These are phyloP conservation scores for Caligus rogercresseyi DNA, from an alignment of 1,140 invertebrate genomes.

Conservation along the genomic window DNA sequence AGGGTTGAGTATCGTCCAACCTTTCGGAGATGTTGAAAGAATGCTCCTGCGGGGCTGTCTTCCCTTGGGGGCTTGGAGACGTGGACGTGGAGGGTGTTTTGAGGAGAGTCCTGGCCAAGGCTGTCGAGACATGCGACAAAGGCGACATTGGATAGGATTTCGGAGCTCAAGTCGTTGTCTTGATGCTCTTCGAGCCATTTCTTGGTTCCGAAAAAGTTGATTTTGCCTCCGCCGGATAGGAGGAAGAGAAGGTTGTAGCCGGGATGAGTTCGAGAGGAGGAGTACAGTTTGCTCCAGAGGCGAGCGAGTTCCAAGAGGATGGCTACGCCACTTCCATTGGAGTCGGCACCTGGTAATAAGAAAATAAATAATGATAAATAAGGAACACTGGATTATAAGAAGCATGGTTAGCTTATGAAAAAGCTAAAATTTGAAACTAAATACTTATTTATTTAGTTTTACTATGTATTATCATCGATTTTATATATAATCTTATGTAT, in stretches of 20 bases:
- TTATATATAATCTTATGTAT: too few relatives aligned
- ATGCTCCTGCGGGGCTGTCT: conserved; percentile 47
- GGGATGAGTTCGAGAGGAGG: conserved; percentile 53
- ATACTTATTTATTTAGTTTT: too few relatives aligned
- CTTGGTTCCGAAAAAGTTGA: conserved; percentile 88
- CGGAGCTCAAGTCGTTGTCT: conserved; percentile 1
- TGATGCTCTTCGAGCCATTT: conserved; percentile 63
- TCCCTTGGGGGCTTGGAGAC: conserved; percentile 90
- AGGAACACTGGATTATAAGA: too few relatives aligned
- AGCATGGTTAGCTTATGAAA: too few relatives aligned
- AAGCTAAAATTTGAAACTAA: too few relatives aligned
- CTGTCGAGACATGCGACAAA: conserved; percentile 85
- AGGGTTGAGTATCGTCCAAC: conserved; percentile 33
- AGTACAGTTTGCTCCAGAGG: conserved; percentile 79
- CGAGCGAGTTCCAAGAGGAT: conserved; percentile 70
- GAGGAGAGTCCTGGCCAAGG: conserved; percentile 36
- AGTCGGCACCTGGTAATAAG: conserved; percentile 76
- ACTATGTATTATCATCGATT: too few relatives aligned
- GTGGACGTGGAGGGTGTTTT: conserved; percentile 52
- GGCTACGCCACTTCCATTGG: conserved; percentile 79
- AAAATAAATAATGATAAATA: too few relatives aligned
- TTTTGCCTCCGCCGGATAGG: conserved; percentile 72
- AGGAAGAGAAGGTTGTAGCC: conserved; percentile 76
- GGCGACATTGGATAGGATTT: conserved; percentile 37
- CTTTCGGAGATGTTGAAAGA: conserved; percentile 36